Conservation (phyloP, 2,888 invertebrate genomes). For the Scaptomyza cyrtandrae region DNA sequence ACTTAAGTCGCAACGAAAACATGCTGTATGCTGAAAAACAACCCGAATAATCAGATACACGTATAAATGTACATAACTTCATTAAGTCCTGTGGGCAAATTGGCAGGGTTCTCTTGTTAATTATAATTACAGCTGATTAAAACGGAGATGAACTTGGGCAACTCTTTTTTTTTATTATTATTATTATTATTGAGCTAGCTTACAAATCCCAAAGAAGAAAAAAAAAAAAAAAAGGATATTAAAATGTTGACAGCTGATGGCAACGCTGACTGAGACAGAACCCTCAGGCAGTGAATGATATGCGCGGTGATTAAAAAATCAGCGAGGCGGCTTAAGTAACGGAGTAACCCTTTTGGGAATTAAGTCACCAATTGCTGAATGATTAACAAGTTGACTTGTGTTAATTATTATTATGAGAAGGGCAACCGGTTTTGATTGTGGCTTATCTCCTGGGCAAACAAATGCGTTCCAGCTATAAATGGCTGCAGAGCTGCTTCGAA, state of each 20-base stretch:
- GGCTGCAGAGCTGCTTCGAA: slow-evolving; percentile 13
- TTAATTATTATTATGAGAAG: slow-evolving; percentile 67
- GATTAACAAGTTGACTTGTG: slow-evolving; percentile 81
- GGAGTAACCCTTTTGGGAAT: slow-evolving; percentile 70
- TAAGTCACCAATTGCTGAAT: slow-evolving; percentile 66
- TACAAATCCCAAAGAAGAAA: slow-evolving; percentile 41
- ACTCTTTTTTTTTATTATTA: neutral
- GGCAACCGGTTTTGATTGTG: slow-evolving; percentile 54
- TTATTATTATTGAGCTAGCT: slow-evolving; percentile 3
- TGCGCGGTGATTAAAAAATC: slow-evolving; percentile 73
- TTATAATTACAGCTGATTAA: slow-evolving; percentile 75
- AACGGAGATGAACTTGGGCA: slow-evolving; percentile 25
- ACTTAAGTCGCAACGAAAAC: slow-evolving; percentile 53
- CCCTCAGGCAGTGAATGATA: slow-evolving; percentile 63
- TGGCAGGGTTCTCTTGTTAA: slow-evolving; percentile 59
- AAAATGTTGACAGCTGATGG: slow-evolving; percentile 80
- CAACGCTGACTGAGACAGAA: slow-evolving; percentile 10
- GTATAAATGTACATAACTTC: slow-evolving; percentile 7
- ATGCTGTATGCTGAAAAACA: slow-evolving; percentile 21
- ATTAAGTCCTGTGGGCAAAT: slow-evolving; percentile 20
- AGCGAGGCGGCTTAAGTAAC: slow-evolving; percentile 53
- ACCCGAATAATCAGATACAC: slow-evolving; percentile 37
- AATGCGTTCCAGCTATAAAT: slow-evolving; percentile 2
- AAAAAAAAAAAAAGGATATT: slow-evolving; percentile 17
- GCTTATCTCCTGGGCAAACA: slow-evolving; percentile 68